Conservation (phyloP, 2,888 invertebrate species). For the Desoria tigrina region DNA sequence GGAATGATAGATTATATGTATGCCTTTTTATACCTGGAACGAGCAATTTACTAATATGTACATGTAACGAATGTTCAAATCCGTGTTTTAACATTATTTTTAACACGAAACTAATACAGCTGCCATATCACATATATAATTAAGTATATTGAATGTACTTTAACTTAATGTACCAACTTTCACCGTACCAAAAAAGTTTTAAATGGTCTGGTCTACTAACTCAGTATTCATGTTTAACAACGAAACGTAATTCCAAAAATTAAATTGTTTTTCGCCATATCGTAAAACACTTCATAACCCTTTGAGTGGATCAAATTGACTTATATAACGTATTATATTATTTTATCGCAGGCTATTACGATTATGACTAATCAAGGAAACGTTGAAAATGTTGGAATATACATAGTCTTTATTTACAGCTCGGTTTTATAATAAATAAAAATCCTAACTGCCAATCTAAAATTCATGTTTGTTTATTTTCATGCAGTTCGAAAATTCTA, state of each 20-base stretch:
- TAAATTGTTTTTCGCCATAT: neutral
- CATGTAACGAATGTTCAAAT: slow-evolving; percentile 20
- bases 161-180: neutral
- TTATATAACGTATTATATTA: too few species aligned
- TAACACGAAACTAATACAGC: slow-evolving; percentile 11
- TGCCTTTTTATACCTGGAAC: slow-evolving; percentile 17
- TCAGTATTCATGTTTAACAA: slow-evolving; percentile 10
- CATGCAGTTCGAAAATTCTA: too few species aligned
- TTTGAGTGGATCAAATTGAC: too few species aligned
- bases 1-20: neutral
- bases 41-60: slow-evolving; percentile 3
- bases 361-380: too few species aligned
- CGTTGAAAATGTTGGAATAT: too few species aligned
- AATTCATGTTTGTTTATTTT: too few species aligned
- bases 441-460: too few species aligned
- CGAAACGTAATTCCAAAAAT: neutral
- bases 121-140: slow-evolving; percentile 19
- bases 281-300: neutral
- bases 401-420: too few species aligned
- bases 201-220: slow-evolving; percentile 17
- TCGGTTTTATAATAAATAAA: too few species aligned
- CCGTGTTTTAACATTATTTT: neutral
- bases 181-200: neutral
- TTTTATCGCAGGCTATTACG: too few species aligned
- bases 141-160: neutral